Evolutionary conservation across 2,113 vertebrate genomes (phyloP), one percentile per base, ranked within the genome.

Genomic region (Epinephelus fuscoguttatus): DNA sequence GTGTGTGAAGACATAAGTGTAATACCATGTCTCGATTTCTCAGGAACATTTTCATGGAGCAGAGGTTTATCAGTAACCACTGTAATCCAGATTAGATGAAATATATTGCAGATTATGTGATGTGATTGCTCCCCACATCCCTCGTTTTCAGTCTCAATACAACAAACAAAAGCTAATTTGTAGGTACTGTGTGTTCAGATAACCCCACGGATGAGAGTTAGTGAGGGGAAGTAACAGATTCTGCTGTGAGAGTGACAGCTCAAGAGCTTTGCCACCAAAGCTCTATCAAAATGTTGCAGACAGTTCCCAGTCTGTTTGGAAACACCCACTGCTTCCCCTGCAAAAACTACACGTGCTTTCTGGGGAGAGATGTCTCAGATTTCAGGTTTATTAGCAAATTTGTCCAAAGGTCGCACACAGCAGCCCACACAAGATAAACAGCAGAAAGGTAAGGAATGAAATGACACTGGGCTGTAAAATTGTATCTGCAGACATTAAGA

Each of bases 271-370:
- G 37, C 60, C 60, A 40, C 75, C 15, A 17, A 75, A 78, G 76
- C 71, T 56, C 6, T 10, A 73, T 63, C 23, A 77, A 61, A 80
- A 21, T 61, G 59, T 77, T 37, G n/a, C 69, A 3, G n/a, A 70
- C 67, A 69, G 52, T 78, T 59, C 47, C 40, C n/a, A 30, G 63
- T 71, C 52, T 77, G 78, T 87, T 79, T 83, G 69, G 27, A 83
- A 83, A 90, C 72, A 81, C 61, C 59, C 25, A 70, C 75, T 75
- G 74, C 63, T 75, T 74, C 62, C 27, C 45, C 17, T 53, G 40
- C 73, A 66, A 49, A 83, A 87, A 73, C 80, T 66, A 63, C 8
- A 72, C 37, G 15, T 15, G 57, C 47, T 74, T 49, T 78, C 62
- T 9, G 17, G 13, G 30, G 57, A 47, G 52, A 71, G 76, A 56